Conservation (phyloP, 2,113 vertebrate species). For the Carassius carassius region DNA sequence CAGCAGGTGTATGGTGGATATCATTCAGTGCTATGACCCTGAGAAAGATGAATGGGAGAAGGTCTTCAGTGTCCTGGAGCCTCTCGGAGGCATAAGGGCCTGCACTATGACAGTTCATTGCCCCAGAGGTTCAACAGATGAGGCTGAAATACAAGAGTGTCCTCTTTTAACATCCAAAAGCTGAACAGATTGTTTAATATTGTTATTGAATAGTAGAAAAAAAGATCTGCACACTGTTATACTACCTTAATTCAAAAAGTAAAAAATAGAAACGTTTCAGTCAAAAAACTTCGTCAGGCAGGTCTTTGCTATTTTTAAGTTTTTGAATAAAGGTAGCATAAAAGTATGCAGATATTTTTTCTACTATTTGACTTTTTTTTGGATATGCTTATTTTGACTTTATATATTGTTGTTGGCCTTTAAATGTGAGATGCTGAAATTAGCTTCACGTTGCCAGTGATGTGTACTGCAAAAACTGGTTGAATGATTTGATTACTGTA, state of each 20-base stretch:
- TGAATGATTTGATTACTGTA: not conserved
- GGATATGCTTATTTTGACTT: too few relatives aligned
- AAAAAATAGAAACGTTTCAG: too few relatives aligned
- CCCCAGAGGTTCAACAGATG: constrained; percentile 71
- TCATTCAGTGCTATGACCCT: constrained; percentile 79
- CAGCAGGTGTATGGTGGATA: constrained; percentile 82
- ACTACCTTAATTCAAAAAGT: too few relatives aligned
- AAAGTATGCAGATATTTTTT: too few relatives aligned
- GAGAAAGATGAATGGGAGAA: constrained; percentile 75
- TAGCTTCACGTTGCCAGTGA: not conserved
- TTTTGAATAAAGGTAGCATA: too few relatives aligned
- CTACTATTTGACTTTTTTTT: too few relatives aligned
- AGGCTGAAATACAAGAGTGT: constrained; percentile 74
- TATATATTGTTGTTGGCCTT: not conserved
- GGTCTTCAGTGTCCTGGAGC: constrained; percentile 79
- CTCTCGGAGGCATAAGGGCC: constrained; percentile 79
- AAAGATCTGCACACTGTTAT: too few relatives aligned
- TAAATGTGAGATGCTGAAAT: not conserved
- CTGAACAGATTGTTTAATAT: constrained; percentile 50
- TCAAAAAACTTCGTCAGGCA: too few relatives aligned
- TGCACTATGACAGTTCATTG: constrained; percentile 79
- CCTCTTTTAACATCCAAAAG: constrained; percentile 68
- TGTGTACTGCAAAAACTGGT: not conserved
- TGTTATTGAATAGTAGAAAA: not conserved
- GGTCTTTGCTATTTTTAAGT: too few relatives aligned